Base-by-base conservation (phyloP, 92 coral and sea anemone genomes). In the Porites evermanni region DNA sequence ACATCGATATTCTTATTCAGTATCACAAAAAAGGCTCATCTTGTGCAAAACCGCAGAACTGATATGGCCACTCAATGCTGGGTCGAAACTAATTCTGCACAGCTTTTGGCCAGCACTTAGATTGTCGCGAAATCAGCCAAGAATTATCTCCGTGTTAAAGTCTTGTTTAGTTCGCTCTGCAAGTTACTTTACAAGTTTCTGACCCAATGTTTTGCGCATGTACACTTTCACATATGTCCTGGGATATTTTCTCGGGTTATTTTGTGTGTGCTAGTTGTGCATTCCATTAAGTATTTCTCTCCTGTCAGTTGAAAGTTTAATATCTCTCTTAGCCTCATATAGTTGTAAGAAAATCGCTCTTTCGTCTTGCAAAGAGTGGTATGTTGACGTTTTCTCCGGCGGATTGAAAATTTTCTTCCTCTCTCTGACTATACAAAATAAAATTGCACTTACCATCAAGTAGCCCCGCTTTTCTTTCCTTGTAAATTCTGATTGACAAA, bases 291-390 rank as follows among this genome's bases (percentile, higher is more conserved):
- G n/a, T 21, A 8, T 21, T 32, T 24, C 26, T 8, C 26, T 77
- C 13, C 60, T 16, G 6, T 59, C 24, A 16, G 7, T 23, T 77
- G 52, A 29, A 24, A 24, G 17, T 60, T 53, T 67, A 7, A 10
- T 32, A 4, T 77, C 68, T 77, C 29, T 56, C 59, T 58, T 67
- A 26, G 58, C 80, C 68, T 17, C 3, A 60, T 76, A 76, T 7
- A 59, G 16, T 52, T 13, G 14, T 16, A 76, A 59, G 14, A 76
- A 67, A 76, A 76, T 76, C 21, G 14, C 68, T 23, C 80, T 76
- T 77, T 77, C 68, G 80, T 76, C 52, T 32, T 18, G 24, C 8
- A 17, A 2, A 52, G 18, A 12, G 14, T 54, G 51, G 9, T 17
- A 44, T 29, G 54, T 24, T 74, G 38, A 18, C 3, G 8, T 52